Base-by-base conservation (phyloP, 2,888 invertebrate genomes). In the Mamestra brassicae region DNA sequence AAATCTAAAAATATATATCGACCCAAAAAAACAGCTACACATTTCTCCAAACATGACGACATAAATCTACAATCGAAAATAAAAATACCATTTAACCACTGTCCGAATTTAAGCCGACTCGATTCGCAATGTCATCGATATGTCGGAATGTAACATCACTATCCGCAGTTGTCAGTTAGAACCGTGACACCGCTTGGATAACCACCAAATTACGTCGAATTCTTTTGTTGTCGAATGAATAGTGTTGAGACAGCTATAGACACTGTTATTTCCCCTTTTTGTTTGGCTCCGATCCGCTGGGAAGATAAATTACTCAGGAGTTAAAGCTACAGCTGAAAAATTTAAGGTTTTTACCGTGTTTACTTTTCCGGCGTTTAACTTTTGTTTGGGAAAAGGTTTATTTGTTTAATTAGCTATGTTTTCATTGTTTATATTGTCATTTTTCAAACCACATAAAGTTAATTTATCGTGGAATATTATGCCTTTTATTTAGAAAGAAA, bases 151-250 rank as follows among this genome's bases (percentile, higher is more conserved):
- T 66, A 13, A 76, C 86, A 77, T 85, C 86, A 85, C 87, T 87
- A 87, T 63, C 68, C 78, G 71, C 62, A 76, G 76, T 81, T 86
- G 87, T 87, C 86, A 77, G 87, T 86, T 87, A 80, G 74, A 73
- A 71, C 67, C 78, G 84, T 84, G 87, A 84, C 82, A 83, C 76
- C 84, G 87, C 85, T 87, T 86, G 88, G 88, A 88, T 88, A 87
- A 87, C 88, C 88, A 88, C 84, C 84, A 88, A 88, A 88, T 88
- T 87, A 88, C 78, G 86, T 83, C 83, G 85, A 84, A 88, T 86
- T 83, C 87, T 87, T 87, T 88, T 88, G 88, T 85, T 83, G 80
- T 74, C 76, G 76, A 85, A 84, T 85, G 83, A 87, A 87, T 85
- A 83, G 85, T 88, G 83, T 86, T 80, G 84, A 82, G 86, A 86